Percentiles rank a stretch among this genome's conserved stretches.
These are phyloP conservation scores for Paracanthobrama guichenoti DNA, from an alignment of 2,113 vertebrate species.

Conservation along the genomic window DNA sequence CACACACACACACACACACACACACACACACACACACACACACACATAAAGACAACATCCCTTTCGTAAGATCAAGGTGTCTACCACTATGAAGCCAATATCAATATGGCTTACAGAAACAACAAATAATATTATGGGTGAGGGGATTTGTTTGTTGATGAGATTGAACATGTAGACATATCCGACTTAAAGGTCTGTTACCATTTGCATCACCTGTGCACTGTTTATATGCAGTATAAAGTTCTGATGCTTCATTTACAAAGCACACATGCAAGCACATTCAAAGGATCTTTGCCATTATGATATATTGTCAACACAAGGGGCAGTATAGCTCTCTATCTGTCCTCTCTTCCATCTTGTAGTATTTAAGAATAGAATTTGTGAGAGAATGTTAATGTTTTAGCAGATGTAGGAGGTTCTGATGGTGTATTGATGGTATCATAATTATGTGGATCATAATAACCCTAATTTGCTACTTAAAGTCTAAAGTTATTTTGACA, in stretches of 20 bases:
- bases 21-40: neutral
- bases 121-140: slow-evolving; percentile 30
- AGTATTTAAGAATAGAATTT: neutral
- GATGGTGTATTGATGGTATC: neutral
- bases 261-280: neutral
- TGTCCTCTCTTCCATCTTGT: neutral
- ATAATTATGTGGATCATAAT: neutral
- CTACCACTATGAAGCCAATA: slow-evolving; percentile 24
- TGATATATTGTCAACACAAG: slow-evolving; percentile 22
- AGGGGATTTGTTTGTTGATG: slow-evolving; percentile 38
- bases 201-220: slow-evolving; percentile 54
- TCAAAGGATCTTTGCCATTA: neutral
- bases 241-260: neutral
- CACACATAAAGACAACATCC: neutral
- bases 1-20: neutral
- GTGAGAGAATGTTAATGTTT: neutral
- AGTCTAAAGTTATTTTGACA: neutral
- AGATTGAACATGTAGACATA: neutral
- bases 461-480: neutral
- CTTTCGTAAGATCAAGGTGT: slow-evolving; percentile 26
- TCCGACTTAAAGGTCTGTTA: slow-evolving; percentile 33
- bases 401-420: neutral
- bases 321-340: slow-evolving; percentile 44
- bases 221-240: slow-evolving; percentile 10
- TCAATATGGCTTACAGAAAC: slow-evolving; percentile 16